Evolutionary conservation across 2,113 vertebrate species (phyloP), one percentile per base, ranked within the genome.

Genomic region (Nerophis ophidion): DNA sequence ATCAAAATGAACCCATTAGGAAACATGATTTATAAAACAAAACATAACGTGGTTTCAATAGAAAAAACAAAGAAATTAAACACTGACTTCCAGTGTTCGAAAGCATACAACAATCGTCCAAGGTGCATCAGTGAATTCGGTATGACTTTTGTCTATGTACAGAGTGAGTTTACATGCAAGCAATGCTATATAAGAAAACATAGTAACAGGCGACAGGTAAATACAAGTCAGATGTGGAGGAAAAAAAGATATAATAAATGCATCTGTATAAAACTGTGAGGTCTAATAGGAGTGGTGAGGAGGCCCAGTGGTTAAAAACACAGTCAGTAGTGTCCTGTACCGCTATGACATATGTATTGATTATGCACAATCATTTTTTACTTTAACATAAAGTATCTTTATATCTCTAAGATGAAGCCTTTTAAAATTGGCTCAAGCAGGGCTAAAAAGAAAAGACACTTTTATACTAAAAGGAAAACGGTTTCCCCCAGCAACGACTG

Each of bases 111-210:
- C 52, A 61, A 67, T 77, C 47, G 55, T 69, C 73, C 81, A 83
- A 87, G 77, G 81, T 85, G 82, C 82, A 68, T 80, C 66, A 80
- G 75, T 85, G 77, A 85, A 67, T 60, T 68, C 36, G 61, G 76
- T 73, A 70, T 62, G 74, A 68, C 17, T 65, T 51, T 74, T 56
- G 72, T 74, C 56, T 67, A 72, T 70, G 69, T 64, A 74, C 69
- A 79, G 65, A 50, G 74, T 70, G 73, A 79, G 66, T 61, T 55
- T 6, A 66, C 68, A 76, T 61, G 64, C 72, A 72, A 73, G 52
- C 53, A 66, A 42, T 60, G 70, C 57, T 64, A 64, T 70, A 53
- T 61, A 8, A 36, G 61, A 67, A 76, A 76, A 73, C 46, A 72
- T 61, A 68, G 17, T 50, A 71, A 72, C 34, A 14, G 74, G 64